Conservation (phyloP, 2,888 invertebrate genomes). For the Acholoe squamosa region DNA sequence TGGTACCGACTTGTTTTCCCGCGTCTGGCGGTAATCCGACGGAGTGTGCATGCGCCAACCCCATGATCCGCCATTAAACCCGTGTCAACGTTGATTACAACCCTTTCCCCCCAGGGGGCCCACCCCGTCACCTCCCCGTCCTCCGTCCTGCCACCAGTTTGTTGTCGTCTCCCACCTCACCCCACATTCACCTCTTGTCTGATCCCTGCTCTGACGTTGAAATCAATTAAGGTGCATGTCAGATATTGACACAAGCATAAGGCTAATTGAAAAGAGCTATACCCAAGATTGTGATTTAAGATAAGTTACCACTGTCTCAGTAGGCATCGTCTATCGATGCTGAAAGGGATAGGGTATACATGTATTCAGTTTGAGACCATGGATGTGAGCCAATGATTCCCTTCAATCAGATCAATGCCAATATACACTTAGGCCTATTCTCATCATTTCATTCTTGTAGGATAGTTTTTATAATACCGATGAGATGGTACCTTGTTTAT, state of each 20-base stretch:
- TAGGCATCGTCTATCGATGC: too few species aligned
- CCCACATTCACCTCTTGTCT: not conserved
- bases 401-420: too few species aligned
- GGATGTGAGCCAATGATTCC: too few species aligned
- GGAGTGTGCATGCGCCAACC: not conserved
- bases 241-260: not conserved
- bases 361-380: too few species aligned
- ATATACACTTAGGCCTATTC: too few species aligned
- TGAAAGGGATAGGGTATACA: too few species aligned
- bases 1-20: constrained; percentile 20
- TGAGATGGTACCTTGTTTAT: too few species aligned
- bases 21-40: not conserved
- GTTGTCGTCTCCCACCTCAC: not conserved
- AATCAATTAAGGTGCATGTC: not conserved
- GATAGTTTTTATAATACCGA: too few species aligned
- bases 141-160: not conserved
- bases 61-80: constrained; percentile 14
- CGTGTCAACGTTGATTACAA: constrained; percentile 35
- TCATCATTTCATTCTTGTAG: too few species aligned
- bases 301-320: too few species aligned
- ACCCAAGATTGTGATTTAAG: too few species aligned
- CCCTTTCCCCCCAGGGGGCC: constrained; percentile 15
- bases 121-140: not conserved
- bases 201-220: constrained; percentile 15
- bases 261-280: too few species aligned